A percentile compares a stretch with the other conserved stretches of the same genome.
Conservation (phyloP, 2,113 vertebrate species). For the Herpetotheres cachinnans region DNA sequence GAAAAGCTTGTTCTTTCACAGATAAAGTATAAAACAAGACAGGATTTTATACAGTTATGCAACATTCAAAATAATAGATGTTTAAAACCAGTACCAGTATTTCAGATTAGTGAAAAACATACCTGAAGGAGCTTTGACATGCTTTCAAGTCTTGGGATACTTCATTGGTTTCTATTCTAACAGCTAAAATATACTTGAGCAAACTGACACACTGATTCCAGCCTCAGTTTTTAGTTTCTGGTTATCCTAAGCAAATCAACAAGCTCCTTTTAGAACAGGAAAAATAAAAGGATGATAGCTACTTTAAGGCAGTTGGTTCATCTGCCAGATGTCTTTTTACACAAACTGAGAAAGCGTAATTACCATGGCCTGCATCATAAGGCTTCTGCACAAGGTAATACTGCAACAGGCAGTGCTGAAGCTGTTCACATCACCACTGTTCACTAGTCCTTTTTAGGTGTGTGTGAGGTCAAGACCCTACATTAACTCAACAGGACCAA, state of each 20-base stretch:
- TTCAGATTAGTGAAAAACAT: neutral
- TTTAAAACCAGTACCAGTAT: neutral
- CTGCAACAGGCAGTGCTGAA: rapidly evolving
- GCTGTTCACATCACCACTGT: neutral
- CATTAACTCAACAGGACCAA: neutral
- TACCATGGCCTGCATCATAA: neutral
- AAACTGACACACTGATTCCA: neutral
- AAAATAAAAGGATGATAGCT: neutral
- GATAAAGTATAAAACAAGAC: neutral
- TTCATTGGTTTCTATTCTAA: neutral
- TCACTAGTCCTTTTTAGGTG: neutral
- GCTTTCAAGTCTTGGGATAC: neutral
- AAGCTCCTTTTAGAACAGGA: neutral
- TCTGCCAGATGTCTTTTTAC: neutral
- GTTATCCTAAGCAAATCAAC: neutral
- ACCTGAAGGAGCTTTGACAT: neutral
- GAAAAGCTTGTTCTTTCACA: neutral
- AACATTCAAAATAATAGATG: neutral
- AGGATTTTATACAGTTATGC: neutral
- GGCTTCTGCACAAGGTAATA: neutral
- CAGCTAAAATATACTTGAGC: neutral
- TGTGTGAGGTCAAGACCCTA: neutral
- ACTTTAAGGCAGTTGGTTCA: neutral
- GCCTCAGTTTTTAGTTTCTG: neutral
- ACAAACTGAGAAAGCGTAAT: neutral